phyloP scores from a whole-genome alignment of 35 echinoderm and acorn worm species.

The Heliocidaris erythrogramma region DNA sequence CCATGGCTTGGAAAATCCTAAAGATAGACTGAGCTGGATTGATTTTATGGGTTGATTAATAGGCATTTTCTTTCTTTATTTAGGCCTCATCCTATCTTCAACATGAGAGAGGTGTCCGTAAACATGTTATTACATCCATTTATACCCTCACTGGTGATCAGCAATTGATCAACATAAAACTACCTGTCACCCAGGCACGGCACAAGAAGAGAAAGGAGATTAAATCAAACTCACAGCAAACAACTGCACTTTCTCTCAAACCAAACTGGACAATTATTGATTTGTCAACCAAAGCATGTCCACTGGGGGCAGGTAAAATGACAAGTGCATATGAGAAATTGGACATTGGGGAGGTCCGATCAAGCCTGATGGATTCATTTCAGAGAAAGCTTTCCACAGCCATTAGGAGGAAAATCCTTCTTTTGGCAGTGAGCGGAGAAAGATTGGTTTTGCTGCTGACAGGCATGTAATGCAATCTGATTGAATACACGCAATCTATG shows the following conservation, averaged over 20 bases:
- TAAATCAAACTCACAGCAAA: background rate
- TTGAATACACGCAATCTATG: background rate
- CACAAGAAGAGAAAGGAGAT: background rate
- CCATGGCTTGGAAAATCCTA: too few relatives aligned
- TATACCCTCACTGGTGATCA: background rate
- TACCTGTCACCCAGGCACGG: background rate
- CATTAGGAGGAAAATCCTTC: background rate
- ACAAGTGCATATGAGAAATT: constrained; percentile 13
- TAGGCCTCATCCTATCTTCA: background rate
- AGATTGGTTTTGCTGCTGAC: background rate
- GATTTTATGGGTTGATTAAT: too few relatives aligned
- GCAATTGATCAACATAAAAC: background rate
- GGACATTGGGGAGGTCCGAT: background rate
- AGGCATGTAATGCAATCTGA: background rate
- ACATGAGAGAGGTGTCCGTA: background rate
- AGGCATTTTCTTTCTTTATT: too few relatives aligned
- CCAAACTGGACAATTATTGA: background rate
- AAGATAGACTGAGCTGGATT: too few relatives aligned
- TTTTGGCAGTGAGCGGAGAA: background rate
- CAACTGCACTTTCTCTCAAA: background rate
- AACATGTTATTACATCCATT: background rate
- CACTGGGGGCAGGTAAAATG: background rate
- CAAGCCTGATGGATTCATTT: background rate
- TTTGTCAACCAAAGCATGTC: background rate
- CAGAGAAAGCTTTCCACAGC: background rate